Base-by-base conservation (phyloP, 2,888 invertebrate genomes). In the Tridacna crocea region DNA sequence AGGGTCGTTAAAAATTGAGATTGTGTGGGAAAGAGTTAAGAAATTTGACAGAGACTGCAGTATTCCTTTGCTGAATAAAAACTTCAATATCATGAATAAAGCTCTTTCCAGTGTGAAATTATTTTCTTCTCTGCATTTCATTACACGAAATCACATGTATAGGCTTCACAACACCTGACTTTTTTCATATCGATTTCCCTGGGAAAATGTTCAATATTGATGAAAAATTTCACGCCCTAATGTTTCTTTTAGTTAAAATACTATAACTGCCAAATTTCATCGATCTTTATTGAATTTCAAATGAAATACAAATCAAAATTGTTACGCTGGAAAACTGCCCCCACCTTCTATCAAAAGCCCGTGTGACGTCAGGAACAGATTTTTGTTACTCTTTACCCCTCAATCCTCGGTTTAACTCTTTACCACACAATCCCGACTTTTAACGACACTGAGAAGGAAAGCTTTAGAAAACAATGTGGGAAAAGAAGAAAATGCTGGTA, bases 141-240 rank as follows among this genome's bases (percentile, higher is more conserved):
- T 36, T 60, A 61, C 60, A 61, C 26, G 19, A 74, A 61, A 70
- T 27, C 13, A n/a, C 61, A 47, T 47, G 70, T 22, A 60, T 47
- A 74, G 61, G 19, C 24, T 60, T 22, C 47, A 3, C 1, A 61
- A 74, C 77, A 77, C 77, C 77, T 77, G 77, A 77, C 22, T 36
- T 24, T 72, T 72, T 24, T 24, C 48, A 26, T 60, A 27, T 58
- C 24, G 58, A 77, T 77, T 77, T 72, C 77, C 70, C 60, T 77
- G 77, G 77, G 77, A 77, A 77, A 79, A 63, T 4, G 24, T 24
- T 36, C 19, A 36, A 60, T 22, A 60, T 26, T 63, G 61, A 74
- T 70, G 70, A 19, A 51, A 70, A 70, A 70, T 70, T 70, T 70
- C 13, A 70, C 51, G 70, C 70, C 51, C 51, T 51, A 51, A 70